Evolutionary conservation across 2,888 invertebrate species (phyloP), one percentile per base, ranked within the genome.

Genomic region (Papilio demoleus): DNA sequence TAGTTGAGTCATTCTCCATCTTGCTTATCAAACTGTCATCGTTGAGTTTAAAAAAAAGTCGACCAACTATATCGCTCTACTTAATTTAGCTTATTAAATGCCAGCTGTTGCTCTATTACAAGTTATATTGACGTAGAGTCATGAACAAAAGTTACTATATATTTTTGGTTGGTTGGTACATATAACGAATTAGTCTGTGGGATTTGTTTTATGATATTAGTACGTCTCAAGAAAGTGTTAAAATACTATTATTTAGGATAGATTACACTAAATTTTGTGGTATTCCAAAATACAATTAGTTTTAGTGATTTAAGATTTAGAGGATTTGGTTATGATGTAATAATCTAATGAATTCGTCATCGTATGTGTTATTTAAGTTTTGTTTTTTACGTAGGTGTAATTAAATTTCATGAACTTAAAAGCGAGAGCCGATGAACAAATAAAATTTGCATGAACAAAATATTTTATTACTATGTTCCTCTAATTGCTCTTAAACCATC

Each of bases 401-500:
- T 31, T 31, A 62, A 45, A 61, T 42, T 24, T 62, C n/a, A 63
- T 5, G 34, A 56, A 56, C 22, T 31, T 38, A 31, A 14, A 42
- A 50, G 63, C 50, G 68, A 47, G 63, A 64, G 64, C n/a, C 19
- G 27, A 65, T 68, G 64, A 50, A 53, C 60, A 60, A 53, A 60
- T 68, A 68, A 68, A 59, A 63, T 68, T 47, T 38, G 19, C 36
- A 56, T 66, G 45, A 66, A 50, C 11, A 12, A 40, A 53, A 34
- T n/a, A 42, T 40, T 63, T 50, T 50, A 60, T 50, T 64, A 61
- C 53, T 61, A 65, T 70, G 68, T 63, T 63, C 66, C 68, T 71
- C 73, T 70, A 73, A 75, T 72, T 70, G 72, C 64, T 62, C 58
- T 68, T 65, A 72, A 75, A 75, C 68, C 70, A 72, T 73, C 72